phyloP scores from a whole-genome alignment of 2,888 invertebrate species.

The Galeopsomyia nigrocyanea region DNA sequence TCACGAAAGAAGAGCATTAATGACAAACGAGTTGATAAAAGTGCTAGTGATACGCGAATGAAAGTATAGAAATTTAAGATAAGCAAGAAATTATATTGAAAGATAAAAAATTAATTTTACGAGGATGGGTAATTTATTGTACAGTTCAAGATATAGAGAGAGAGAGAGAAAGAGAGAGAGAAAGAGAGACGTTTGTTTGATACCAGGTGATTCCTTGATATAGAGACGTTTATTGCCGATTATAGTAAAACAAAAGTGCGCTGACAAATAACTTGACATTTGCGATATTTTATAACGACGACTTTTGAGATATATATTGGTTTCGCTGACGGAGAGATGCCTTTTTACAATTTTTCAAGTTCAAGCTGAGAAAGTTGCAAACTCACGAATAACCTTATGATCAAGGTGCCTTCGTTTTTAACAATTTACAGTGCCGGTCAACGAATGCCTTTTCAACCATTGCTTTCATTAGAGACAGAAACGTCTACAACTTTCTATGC shows the following conservation, averaged over 20 bases:
- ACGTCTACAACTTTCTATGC: conserved; percentile 39
- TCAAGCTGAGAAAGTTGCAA: conserved; percentile 38
- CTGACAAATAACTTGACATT: conserved; percentile 28
- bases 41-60: conserved; percentile 40
- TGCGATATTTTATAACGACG: not conserved
- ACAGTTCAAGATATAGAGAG: conserved; percentile 33
- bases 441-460: conserved; percentile 39
- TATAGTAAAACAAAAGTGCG: conserved; percentile 20
- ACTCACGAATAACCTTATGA: conserved; percentile 42
- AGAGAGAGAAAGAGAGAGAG: not conserved
- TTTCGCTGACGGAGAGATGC: conserved; percentile 44
- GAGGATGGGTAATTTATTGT: conserved; percentile 47
- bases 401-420: conserved; percentile 44
- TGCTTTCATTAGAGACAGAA: conserved; percentile 23
- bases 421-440: conserved; percentile 28
- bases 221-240: conserved; percentile 6
- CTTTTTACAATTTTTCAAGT: conserved; percentile 43
- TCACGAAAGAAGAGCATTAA: conserved; percentile 11
- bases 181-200: conserved; percentile 20
- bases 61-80: conserved; percentile 32
- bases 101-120: conserved; percentile 37
- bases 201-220: conserved; percentile 22
- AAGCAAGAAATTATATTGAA: conserved; percentile 43
- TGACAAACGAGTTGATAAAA: conserved; percentile 16
- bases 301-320: conserved; percentile 35